Evolutionary conservation across 1,140 invertebrate species (phyloP), one percentile per base, ranked within the genome.

Genomic region (Drosophila pseudoananassae): DNA sequence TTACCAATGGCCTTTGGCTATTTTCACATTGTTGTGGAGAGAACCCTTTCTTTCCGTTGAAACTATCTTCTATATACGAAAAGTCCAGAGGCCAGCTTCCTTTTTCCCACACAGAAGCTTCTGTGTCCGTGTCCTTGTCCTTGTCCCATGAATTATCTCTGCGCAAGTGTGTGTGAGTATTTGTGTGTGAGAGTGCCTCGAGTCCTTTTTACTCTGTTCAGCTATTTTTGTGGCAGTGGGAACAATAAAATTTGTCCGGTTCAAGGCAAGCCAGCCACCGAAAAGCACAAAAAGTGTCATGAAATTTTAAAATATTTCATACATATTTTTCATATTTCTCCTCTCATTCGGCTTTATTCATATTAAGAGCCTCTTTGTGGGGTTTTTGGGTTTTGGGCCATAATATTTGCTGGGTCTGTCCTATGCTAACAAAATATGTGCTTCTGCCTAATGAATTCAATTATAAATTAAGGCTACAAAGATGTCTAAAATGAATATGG

Each of bases 241-340:
- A 49, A 69, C 33, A 56, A 69, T 69, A 69, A 69, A 45, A 68
- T 69, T 69, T 55, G 25, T 17, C 8, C 17, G 50, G 50, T 69
- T 69, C 25, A 71, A 56, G 58, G 36, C 46, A 31, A 36, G 20
- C 25, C 27, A 38, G 29, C 43, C 36, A n/a, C 33, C 38, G 43
- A 25, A 51, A 60, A 43, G 23, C 31, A 65, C 50, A 66, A 53
- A 53, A 66, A 68, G 29, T 75, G 61, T 78, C 84, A 68, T 88
- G 51, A 68, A 87, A 81, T 70, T 81, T 77, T 70, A 71, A 87
- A 82, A 75, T 75, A 61, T 77, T 50, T 60, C 55, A 33, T 66
- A 57, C 52, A 55, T 72, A 58, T 63, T 64, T 72, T 47, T 45
- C 51, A 60, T 59, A 15, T 50, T 49, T 25, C 20, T 46, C 20